Evolutionary conservation across 2,113 vertebrate genomes (phyloP).

Genomic region (Corythoichthys intestinalis): DNA sequence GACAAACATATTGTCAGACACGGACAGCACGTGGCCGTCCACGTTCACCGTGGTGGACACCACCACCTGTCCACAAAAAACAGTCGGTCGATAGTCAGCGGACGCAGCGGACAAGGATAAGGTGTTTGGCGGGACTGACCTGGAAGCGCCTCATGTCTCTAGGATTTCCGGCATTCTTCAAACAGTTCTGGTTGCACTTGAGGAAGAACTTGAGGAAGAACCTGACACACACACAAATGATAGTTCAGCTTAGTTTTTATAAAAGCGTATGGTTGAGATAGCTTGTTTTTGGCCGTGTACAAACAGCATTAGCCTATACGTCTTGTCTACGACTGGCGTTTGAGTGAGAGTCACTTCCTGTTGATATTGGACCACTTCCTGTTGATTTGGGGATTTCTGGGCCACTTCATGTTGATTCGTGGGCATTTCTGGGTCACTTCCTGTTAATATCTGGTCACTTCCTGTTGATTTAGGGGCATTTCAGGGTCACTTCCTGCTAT

Average conservation of each 20-base stretch:
- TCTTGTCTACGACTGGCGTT: no score
- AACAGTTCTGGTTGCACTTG: constrained; percentile 95
- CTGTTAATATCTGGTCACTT: no score
- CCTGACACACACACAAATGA: constrained; percentile 51
- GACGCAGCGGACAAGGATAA: background rate
- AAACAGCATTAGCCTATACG: no score
- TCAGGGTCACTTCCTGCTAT: no score
- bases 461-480: no score
- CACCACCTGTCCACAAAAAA: constrained; percentile 76
- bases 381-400: no score
- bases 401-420: no score
- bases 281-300: no score
- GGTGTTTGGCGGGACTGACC: constrained; percentile 59
- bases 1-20: constrained; percentile 96
- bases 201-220: constrained; percentile 93
- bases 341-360: no score
- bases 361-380: no score
- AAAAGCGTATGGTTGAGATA: no score
- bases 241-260: background rate
- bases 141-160: constrained; percentile 93
- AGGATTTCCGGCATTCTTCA: constrained; percentile 92
- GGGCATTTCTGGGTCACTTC: no score
- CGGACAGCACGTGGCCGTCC: constrained; percentile 87
- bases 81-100: background rate
- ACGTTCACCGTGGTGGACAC: constrained; percentile 92